Conservation (phyloP, 2,113 vertebrate genomes). For the Plecotus auritus region DNA sequence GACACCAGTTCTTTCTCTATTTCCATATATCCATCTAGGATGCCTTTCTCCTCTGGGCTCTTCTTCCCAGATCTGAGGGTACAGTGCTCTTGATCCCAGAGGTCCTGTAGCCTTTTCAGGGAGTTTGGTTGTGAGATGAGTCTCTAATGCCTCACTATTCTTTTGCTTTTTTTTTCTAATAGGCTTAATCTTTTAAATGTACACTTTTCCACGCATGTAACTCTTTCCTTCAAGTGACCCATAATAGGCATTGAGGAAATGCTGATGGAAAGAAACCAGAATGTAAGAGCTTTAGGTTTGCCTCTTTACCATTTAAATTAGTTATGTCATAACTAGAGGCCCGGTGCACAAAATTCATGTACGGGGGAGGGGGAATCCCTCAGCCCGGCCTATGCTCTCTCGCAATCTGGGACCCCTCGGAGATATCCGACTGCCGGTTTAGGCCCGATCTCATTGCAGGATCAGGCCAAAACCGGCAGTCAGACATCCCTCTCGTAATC, state of each 20-base stretch:
- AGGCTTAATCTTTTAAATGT: conserved; percentile 20
- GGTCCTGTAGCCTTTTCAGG: not conserved
- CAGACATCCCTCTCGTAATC: no score
- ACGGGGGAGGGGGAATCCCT: no score
- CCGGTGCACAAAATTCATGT: no score
- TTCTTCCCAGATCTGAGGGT: not conserved
- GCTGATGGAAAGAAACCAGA: not conserved
- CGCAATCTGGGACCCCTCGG: no score
- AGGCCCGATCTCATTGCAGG: no score
- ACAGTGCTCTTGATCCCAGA: not conserved
- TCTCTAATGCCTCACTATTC: not conserved
- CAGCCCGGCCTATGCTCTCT: no score
- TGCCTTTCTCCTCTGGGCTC: not conserved
- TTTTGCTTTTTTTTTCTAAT: not conserved
- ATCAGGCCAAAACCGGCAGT: no score
- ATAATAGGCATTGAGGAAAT: not conserved
- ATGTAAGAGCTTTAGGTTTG: not conserved
- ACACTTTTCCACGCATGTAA: not conserved
- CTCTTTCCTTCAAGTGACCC: not conserved
- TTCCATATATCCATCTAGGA: not conserved
- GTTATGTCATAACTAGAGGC: not conserved
- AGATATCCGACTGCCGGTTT: no score
- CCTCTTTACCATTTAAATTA: not conserved
- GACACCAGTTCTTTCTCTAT: not conserved
- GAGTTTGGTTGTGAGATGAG: conserved; percentile 21